Evolutionary conservation across 2,797 vertebrate genomes (phyloP).

Genomic region (Bufotes viridis): DNA sequence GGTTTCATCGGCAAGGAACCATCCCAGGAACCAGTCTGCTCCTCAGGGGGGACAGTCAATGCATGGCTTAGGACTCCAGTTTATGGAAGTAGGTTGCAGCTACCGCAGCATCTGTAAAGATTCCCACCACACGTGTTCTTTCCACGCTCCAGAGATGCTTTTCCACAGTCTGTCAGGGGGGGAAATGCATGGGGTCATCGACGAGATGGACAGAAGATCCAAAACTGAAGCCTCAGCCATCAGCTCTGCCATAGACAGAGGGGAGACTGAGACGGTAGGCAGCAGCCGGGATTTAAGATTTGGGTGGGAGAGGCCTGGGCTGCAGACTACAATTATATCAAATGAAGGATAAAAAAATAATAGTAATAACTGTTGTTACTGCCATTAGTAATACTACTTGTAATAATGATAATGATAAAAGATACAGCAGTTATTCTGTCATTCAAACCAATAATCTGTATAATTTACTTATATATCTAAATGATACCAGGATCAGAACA

Average conservation of each 20-base stretch:
- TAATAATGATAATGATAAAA: neutral
- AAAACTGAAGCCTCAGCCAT: slow-evolving; percentile 94
- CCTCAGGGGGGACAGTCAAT: slow-evolving; percentile 69
- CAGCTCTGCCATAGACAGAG: slow-evolving; percentile 98
- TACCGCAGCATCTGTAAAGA: slow-evolving; percentile 71
- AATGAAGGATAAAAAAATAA: neutral
- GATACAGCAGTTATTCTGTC: neutral
- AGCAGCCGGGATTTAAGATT: slow-evolving; percentile 48
- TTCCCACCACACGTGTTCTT: slow-evolving; percentile 81
- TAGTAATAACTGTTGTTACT: neutral
- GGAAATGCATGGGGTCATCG: slow-evolving; percentile 97
- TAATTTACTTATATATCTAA: neutral
- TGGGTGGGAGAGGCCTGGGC: neutral
- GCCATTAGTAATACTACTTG: neutral
- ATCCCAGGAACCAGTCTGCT: slow-evolving; percentile 34
- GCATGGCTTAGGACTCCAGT: slow-evolving; percentile 78
- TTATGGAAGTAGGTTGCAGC: slow-evolving; percentile 78
- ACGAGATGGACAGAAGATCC: slow-evolving; percentile 94
- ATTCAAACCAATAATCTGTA: neutral
- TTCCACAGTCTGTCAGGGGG: slow-evolving; percentile 97
- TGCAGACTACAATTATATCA: neutral
- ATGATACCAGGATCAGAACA: neutral
- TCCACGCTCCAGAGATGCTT: slow-evolving; percentile 91
- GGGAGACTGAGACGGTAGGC: slow-evolving; percentile 96
- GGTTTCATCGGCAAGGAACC: slow-evolving; percentile 33